A percentile compares a stretch with the other conserved stretches of the same genome.
These are phyloP conservation scores for Serrognathus titanus DNA, from an alignment of 2,888 invertebrate genomes.

Conservation along the genomic window DNA sequence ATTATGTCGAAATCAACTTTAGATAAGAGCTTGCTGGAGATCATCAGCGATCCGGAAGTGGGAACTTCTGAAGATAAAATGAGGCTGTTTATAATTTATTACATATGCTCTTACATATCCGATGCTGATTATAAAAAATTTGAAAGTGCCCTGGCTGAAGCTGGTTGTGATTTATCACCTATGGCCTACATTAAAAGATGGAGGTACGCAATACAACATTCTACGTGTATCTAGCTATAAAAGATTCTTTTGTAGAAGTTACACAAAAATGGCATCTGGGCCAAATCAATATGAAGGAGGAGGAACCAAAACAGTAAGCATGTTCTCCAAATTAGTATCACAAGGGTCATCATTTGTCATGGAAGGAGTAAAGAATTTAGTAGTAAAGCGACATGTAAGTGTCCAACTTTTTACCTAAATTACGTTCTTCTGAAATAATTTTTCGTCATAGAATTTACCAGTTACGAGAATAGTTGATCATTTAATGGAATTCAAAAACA, in stretches of 20 bases:
- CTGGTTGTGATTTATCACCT: conserved; percentile 82
- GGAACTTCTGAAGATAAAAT: conserved; percentile 91
- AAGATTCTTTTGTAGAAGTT: conserved; percentile 56
- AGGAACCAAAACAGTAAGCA: conserved; percentile 93
- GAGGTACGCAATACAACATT: conserved; percentile 61
- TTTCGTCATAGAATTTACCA: conserved; percentile 73
- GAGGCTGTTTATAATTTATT: conserved; percentile 88
- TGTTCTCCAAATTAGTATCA: conserved; percentile 97
- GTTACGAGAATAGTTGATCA: conserved; percentile 90
- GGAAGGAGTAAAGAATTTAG: conserved; percentile 99
- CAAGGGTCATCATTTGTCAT: conserved; percentile 98
- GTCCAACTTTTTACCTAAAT: background rate
- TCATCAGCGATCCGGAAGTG: conserved; percentile 80
- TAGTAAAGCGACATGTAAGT: conserved; percentile 94
- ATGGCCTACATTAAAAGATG: conserved; percentile 88
- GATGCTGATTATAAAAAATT: conserved; percentile 83
- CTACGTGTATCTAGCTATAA: background rate
- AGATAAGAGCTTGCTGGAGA: conserved; percentile 83
- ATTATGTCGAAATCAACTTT: conserved; percentile 84
- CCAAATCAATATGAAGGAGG: conserved; percentile 85
- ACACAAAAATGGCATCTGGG: conserved; percentile 70
- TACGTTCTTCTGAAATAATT: background rate
- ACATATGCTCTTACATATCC: conserved; percentile 78
- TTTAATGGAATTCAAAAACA: conserved; percentile 76
- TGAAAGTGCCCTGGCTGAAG: conserved; percentile 70